Conservation (phyloP, 2,888 invertebrate species). For the Drosophila rellima region DNA sequence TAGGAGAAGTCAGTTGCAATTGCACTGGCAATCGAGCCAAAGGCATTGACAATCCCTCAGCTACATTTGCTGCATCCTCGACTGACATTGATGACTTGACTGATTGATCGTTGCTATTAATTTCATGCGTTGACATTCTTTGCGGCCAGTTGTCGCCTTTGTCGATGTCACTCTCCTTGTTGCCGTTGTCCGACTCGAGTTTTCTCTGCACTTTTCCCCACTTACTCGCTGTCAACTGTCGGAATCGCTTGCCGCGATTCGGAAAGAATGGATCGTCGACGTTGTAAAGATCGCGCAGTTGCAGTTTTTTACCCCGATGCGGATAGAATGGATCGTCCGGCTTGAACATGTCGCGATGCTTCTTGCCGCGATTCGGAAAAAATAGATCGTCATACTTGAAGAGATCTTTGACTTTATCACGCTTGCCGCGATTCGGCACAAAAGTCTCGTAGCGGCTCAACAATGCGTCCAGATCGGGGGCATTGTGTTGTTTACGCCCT, state of each 20-base stretch:
- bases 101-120: conserved; percentile 84
- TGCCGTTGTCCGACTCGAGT: conserved; percentile 34
- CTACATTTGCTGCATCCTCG: conserved; percentile 36
- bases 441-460: conserved; percentile 83
- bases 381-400: conserved; percentile 85
- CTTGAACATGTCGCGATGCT: conserved; percentile 60
- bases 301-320: conserved; percentile 84
- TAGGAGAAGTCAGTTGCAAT: conserved; percentile 64
- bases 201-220: conserved; percentile 41
- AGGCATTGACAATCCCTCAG: conserved; percentile 12
- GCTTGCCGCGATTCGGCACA: conserved; percentile 85
- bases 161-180: conserved; percentile 32
- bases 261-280: conserved; percentile 85
- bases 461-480: conserved; percentile 76
- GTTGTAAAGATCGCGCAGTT: conserved; percentile 84
- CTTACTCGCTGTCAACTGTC: conserved; percentile 32
- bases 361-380: conserved; percentile 85
- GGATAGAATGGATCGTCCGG: conserved; percentile 83
- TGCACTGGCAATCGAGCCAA: conserved; percentile 18
- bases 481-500: conserved; percentile 83
- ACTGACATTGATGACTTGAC: conserved; percentile 82
- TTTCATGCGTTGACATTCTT: conserved; percentile 82
- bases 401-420: conserved; percentile 84
- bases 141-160: conserved; percentile 69
- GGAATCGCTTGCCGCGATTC: conserved; percentile 73